Evolutionary conservation across 2,113 vertebrate genomes (phyloP).

Genomic region (Aleadryas rufinucha): DNA sequence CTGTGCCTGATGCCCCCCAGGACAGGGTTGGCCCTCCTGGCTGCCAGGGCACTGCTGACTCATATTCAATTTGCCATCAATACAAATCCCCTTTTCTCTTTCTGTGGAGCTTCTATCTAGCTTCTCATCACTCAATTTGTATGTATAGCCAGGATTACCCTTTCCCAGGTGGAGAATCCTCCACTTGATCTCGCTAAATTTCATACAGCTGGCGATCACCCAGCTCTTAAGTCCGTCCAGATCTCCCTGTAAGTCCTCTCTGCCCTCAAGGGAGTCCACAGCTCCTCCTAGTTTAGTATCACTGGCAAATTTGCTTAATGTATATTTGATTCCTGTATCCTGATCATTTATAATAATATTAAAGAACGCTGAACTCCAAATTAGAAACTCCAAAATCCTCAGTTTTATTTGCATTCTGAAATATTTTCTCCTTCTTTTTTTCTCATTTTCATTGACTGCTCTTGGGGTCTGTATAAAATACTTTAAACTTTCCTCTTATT

Average conservation of each 20-base stretch:
- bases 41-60: background rate
- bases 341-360: background rate
- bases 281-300: background rate
- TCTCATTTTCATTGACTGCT: background rate
- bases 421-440: background rate
- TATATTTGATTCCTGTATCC: background rate
- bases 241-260: background rate
- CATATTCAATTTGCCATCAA: background rate
- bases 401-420: background rate
- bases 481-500: background rate
- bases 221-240: background rate
- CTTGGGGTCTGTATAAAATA: background rate
- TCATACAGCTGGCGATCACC: background rate
- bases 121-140: background rate
- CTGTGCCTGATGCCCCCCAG: fast-evolving
- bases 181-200: background rate
- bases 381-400: background rate
- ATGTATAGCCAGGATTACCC: background rate
- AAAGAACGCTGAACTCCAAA: background rate
- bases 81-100: background rate
- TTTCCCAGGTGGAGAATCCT: background rate
- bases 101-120: background rate
- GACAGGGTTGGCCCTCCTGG: fast-evolving
- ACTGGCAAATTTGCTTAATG: background rate
- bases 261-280: background rate